Conservation (phyloP, 2,888 invertebrate genomes). For the Sepiola atlantica region DNA sequence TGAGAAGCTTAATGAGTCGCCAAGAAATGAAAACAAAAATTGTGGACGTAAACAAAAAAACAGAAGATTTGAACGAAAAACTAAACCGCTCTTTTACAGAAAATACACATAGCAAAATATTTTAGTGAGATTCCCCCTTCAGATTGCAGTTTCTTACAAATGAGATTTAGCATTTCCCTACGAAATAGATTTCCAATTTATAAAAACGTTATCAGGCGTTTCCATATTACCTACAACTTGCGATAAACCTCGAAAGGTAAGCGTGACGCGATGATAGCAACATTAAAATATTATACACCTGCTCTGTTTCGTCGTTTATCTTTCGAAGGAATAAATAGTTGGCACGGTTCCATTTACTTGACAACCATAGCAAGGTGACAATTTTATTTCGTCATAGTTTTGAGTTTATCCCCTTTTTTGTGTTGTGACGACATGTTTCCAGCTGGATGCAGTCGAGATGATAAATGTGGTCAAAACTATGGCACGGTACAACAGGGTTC, state of each 20-base stretch:
- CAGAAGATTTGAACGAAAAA: not conserved
- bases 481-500: not conserved
- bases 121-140: constrained; percentile 10
- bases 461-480: constrained; percentile 32
- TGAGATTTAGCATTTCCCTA: constrained; percentile 5
- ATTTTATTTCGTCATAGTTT: not conserved
- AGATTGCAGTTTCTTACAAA: constrained; percentile 22
- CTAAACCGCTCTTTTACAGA: constrained; percentile 32
- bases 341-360: not conserved
- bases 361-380: not conserved
- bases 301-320: constrained; percentile 32
- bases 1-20: not conserved
- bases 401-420: not conserved
- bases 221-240: not conserved
- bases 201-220: not conserved
- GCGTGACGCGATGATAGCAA: constrained; percentile 34
- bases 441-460: constrained; percentile 12
- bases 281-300: constrained; percentile 32
- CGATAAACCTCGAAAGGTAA: constrained; percentile 41
- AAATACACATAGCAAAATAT: constrained; percentile 32
- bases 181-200: constrained; percentile 33
- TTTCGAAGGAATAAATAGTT: constrained; percentile 32
- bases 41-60: constrained; percentile 8
- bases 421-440: constrained; percentile 32
- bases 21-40: constrained; percentile 32